phyloP scores from a whole-genome alignment of 2,888 invertebrate species.

The Parascotia fuliginaria region DNA sequence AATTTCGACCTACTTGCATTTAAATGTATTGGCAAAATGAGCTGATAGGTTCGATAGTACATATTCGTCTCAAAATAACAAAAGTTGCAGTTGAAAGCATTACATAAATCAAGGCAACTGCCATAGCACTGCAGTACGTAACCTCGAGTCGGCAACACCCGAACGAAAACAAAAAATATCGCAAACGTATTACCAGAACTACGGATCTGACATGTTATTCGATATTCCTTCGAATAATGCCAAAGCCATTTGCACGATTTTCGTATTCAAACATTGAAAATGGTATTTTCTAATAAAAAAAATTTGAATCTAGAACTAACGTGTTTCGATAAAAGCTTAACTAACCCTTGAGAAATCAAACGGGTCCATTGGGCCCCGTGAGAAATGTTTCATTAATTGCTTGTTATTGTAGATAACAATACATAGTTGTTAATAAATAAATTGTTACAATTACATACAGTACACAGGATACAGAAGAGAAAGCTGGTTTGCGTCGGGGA shows the following conservation, averaged over 20 bases:
- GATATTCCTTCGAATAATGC: slow-evolving; percentile 34
- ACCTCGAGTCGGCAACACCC: slow-evolving; percentile 6
- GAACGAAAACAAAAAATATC: slow-evolving; percentile 18
- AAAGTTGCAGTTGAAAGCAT: slow-evolving; percentile 31
- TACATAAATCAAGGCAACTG: slow-evolving; percentile 29
- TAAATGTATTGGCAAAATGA: too few species aligned
- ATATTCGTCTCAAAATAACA: slow-evolving; percentile 11
- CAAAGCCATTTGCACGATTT: slow-evolving; percentile 31
- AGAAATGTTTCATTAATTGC: slow-evolving; percentile 1
- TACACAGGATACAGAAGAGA: too few species aligned
- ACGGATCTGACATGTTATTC: slow-evolving; percentile 28
- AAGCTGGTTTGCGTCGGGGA: too few species aligned
- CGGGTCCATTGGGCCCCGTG: background rate
- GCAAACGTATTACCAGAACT: slow-evolving; percentile 15
- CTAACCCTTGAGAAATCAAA: background rate
- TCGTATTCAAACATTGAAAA: slow-evolving; percentile 37
- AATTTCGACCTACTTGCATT: too few species aligned
- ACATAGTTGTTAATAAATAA: too few species aligned
- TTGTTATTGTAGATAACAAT: background rate
- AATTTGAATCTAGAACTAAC: slow-evolving; percentile 20
- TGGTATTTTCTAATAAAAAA: slow-evolving; percentile 36
- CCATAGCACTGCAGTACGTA: slow-evolving; percentile 9
- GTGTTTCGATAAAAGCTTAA: slow-evolving; percentile 12
- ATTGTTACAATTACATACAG: too few species aligned
- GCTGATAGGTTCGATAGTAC: too few species aligned